A percentile compares a stretch with the other conserved stretches of the same genome.
Conservation (phyloP, 2,113 vertebrate species). For the Spheniscus mendiculus region DNA sequence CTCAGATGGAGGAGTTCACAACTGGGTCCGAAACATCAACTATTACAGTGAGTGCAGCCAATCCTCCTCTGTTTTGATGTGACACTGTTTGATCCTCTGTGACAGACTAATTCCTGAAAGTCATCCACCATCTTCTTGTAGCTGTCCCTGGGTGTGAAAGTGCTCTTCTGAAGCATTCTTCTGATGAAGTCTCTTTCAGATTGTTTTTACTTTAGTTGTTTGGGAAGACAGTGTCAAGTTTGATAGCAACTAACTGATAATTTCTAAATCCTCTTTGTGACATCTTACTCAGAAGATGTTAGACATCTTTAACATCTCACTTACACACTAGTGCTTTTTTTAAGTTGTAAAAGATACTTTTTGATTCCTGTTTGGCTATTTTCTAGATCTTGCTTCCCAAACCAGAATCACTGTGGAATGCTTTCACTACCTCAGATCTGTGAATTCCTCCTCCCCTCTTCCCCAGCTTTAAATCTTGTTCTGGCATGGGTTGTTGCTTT, state of each 20-base stretch:
- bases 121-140: neutral
- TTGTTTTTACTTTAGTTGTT: neutral
- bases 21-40: slow-evolving; percentile 92
- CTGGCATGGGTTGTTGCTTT: neutral
- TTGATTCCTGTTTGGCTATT: neutral
- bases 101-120: neutral
- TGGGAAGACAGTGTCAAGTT: neutral
- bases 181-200: neutral
- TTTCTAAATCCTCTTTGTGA: neutral
- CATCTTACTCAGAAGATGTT: neutral
- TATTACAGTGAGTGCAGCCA: slow-evolving; percentile 91
- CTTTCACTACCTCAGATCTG: neutral
- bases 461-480: neutral
- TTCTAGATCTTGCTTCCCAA: neutral
- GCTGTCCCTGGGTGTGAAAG: neutral
- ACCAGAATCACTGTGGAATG: neutral
- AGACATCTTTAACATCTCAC: neutral
- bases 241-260: neutral
- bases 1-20: slow-evolving; percentile 80
- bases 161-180: neutral
- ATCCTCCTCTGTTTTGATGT: neutral
- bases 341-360: neutral
- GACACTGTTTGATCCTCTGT: neutral
- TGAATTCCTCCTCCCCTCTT: neutral
- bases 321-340: neutral